Base-by-base conservation (phyloP, 2,888 invertebrate species). In the Ophion costatus region DNA sequence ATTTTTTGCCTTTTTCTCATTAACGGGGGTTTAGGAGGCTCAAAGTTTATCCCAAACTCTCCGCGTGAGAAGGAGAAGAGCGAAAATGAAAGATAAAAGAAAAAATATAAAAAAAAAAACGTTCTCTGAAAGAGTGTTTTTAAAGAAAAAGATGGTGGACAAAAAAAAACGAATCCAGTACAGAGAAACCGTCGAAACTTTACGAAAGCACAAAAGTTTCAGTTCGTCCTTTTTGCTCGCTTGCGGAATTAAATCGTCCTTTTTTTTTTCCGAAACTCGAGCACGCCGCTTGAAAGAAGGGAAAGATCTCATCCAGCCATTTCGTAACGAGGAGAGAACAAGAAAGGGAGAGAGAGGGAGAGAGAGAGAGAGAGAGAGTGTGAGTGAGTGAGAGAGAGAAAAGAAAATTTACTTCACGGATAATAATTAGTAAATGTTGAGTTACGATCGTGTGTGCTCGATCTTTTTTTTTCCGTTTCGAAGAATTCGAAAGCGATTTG, bases 151-250 rank as follows among this genome's bases (percentile, higher is more conserved):
- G 33, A 67, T n/a, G 20, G 14, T 42, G n/a, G n/a, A 17, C 24
- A 70, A 17, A 17, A 42, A 70, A 17, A 51, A 24, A 45, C 20
- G 29, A 29, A 29, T 29, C 29, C 3, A 4, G 29, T 29, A 29
- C 2, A 29, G 29, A 29, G 4, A 29, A 29, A 29, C 29, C 57
- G 42, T 33, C 59, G 51, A 73, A 83, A 80, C 80, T 80, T 73
- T 56, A 51, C 51, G 56, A 77, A 84, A 80, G 83, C 79, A 75
- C 77, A 84, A 77, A 77, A 59, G 61, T 83, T 76, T 80, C 29
- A 63, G 80, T 80, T 38, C 67, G 67, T 70, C 70, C 64, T 78
- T 78, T 66, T 75, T 75, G 59, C 17, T 59, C n/a, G 59, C 59
- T 59, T 59, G n/a, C 20, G 11, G 17, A 9, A n/a, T 59, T 20